Percentiles rank a stretch among this genome's conserved stretches.
phyloP scores from a whole-genome alignment of 2,888 invertebrate genomes.

The Toxonevra muliebris region DNA sequence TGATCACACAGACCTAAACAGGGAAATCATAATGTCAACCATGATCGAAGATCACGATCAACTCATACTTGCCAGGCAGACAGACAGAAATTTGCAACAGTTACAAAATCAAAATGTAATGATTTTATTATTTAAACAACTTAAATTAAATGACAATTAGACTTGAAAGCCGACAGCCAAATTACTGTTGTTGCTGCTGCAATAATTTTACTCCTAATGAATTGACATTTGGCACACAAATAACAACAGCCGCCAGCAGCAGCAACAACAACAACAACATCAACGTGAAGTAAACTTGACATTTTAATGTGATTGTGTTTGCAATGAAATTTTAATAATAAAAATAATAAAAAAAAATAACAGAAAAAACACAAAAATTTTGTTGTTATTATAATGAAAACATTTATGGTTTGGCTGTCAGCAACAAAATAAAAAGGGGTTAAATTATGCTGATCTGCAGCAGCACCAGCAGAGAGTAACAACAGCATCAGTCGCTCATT shows the following conservation, averaged over 20 bases:
- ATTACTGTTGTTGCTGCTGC: too few species aligned
- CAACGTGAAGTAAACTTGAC: too few species aligned
- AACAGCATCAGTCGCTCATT: conserved; percentile 13
- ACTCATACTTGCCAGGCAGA: too few species aligned
- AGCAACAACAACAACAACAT: neutral
- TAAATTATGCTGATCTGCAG: conserved; percentile 10
- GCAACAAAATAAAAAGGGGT: conserved; percentile 14
- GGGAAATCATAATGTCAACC: too few species aligned
- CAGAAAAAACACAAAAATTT: too few species aligned
- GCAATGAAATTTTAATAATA: too few species aligned
- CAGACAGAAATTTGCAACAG: conserved; percentile 1
- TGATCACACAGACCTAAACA: too few species aligned
- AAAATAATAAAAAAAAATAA: too few species aligned
- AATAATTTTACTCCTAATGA: conserved; percentile 20
- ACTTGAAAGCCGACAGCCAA: conserved; percentile 14
- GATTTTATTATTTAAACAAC: conserved; percentile 38
- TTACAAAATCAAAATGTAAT: conserved; percentile 57
- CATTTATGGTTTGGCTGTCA: neutral
- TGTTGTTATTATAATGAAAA: too few species aligned
- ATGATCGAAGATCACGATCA: too few species aligned
- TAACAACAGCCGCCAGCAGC: neutral
- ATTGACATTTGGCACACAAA: conserved; percentile 10
- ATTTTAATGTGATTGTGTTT: too few species aligned
- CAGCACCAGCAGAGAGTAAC: neutral
- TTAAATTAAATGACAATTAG: conserved; percentile 28